Conservation (phyloP, 2,797 vertebrate genomes). For the Lepilemur ruficaudatus region DNA sequence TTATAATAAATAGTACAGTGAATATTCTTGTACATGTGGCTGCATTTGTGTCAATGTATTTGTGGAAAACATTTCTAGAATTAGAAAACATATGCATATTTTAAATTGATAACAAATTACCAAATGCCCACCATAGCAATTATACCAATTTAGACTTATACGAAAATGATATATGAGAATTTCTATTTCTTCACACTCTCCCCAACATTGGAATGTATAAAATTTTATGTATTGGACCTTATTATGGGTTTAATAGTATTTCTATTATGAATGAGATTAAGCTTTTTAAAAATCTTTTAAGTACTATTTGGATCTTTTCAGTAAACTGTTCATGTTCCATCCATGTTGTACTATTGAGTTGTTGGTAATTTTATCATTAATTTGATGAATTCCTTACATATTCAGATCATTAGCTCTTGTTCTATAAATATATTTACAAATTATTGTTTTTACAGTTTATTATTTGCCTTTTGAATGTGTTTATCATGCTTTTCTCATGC, state of each 20-base stretch:
- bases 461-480: slow-evolving; percentile 26
- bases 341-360: background rate
- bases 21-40: background rate
- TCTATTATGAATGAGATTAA: slow-evolving; percentile 46
- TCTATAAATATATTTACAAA: background rate
- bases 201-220: background rate
- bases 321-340: background rate
- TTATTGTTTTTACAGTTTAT: background rate
- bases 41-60: slow-evolving; percentile 18
- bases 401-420: slow-evolving; percentile 11
- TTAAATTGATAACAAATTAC: slow-evolving; percentile 26
- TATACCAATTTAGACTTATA: background rate
- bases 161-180: background rate
- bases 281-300: slow-evolving; percentile 20
- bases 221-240: background rate
- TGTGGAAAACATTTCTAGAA: slow-evolving; percentile 26
- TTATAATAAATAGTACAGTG: background rate
- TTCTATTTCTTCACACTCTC: slow-evolving; percentile 2
- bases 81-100: background rate
- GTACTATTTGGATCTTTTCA: slow-evolving; percentile 20
- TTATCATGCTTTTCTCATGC: background rate
- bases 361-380: slow-evolving; percentile 39
- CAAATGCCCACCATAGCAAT: slow-evolving; percentile 3
- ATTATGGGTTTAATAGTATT: slow-evolving; percentile 34
- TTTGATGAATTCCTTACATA: slow-evolving; percentile 28